phyloP scores from a whole-genome alignment of 2,888 invertebrate species.

The Tiphia femorata region DNA sequence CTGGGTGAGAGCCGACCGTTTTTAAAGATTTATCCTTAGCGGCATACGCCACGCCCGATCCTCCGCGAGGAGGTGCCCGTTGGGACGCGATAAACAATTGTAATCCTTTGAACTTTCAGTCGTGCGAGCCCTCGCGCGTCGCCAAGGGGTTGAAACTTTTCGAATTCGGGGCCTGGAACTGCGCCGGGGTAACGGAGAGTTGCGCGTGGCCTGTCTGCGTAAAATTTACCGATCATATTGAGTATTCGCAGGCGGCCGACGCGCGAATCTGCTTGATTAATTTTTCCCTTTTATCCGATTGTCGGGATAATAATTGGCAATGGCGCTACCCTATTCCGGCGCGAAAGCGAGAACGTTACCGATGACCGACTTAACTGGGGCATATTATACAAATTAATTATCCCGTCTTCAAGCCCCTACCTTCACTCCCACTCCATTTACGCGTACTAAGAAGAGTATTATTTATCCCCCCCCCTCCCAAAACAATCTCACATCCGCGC shows the following conservation, averaged over 20 bases:
- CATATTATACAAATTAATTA: conserved; percentile 69
- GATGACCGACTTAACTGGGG: conserved; percentile 67
- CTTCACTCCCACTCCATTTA: conserved; percentile 11
- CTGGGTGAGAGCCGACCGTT: conserved; percentile 52
- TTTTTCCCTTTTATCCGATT: too few species aligned
- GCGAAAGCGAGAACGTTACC: conserved; percentile 57
- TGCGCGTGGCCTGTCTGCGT: too few species aligned
- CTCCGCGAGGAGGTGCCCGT: background rate
- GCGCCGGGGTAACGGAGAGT: background rate
- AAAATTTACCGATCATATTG: too few species aligned
- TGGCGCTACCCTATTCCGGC: too few species aligned
- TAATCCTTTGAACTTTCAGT: background rate
- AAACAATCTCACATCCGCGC: background rate
- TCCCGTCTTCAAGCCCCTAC: conserved; percentile 33
- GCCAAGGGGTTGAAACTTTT: background rate
- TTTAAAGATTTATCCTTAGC: conserved; percentile 63
- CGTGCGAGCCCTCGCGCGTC: background rate
- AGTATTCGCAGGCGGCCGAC: too few species aligned
- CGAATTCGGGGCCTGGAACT: background rate
- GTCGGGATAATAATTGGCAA: too few species aligned
- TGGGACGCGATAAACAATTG: background rate
- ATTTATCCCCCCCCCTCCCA: conserved; percentile 55
- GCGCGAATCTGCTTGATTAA: too few species aligned
- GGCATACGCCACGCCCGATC: conserved; percentile 6
- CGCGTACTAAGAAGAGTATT: conserved; percentile 64